Percentiles rank a stretch among this genome's conserved stretches.
Evolutionary conservation across 2,888 invertebrate species (phyloP).

Genomic region (Reticulitermes lucifugus): DNA sequence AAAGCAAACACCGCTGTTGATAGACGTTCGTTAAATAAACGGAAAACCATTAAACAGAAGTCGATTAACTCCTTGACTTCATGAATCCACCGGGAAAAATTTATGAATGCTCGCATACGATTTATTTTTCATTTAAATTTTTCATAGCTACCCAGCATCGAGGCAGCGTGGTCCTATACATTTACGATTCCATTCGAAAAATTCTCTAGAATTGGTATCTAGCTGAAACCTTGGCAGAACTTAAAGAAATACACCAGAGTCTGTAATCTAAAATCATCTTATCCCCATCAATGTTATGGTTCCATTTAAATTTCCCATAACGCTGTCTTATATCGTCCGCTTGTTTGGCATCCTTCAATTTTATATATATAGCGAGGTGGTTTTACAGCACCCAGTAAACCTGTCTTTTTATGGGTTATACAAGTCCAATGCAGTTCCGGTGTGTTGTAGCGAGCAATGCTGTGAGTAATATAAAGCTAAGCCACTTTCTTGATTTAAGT

Average conservation of each 20-base stretch:
- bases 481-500: background rate
- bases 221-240: background rate
- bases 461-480: background rate
- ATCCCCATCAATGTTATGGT: background rate
- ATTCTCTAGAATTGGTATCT: background rate
- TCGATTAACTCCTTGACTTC: too few species aligned
- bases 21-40: too few species aligned
- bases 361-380: background rate
- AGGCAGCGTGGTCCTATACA: background rate
- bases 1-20: too few species aligned
- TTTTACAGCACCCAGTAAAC: slow-evolving; percentile 25
- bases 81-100: too few species aligned
- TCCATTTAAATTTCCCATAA: slow-evolving; percentile 13
- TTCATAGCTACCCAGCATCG: background rate
- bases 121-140: too few species aligned
- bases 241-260: background rate
- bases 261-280: slow-evolving; percentile 1
- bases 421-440: background rate
- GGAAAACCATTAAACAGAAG: too few species aligned
- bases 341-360: background rate
- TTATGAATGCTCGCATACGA: too few species aligned
- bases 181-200: background rate
- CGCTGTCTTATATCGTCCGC: background rate
- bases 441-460: background rate
- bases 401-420: slow-evolving; percentile 3